These are phyloP conservation scores for Thyatira batis DNA, from an alignment of 2,888 invertebrate species.

Conservation along the genomic window DNA sequence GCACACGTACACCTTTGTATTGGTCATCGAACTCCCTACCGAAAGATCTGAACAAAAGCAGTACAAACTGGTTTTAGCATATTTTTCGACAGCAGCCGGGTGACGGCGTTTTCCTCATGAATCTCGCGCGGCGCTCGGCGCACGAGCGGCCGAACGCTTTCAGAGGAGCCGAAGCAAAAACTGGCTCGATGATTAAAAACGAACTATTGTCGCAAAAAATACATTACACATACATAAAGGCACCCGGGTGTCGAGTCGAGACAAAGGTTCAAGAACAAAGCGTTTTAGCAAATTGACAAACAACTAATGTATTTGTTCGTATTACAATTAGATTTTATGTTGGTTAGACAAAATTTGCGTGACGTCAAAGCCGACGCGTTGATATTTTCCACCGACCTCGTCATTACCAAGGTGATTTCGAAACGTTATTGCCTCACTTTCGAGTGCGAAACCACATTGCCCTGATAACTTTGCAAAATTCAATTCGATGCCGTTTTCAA, in stretches of 20 bases:
- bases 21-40: conserved; percentile 77
- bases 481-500: conserved; percentile 33
- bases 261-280: conserved; percentile 33
- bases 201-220: conserved; percentile 9
- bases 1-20: conserved; percentile 65
- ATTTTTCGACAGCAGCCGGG: conserved; percentile 63
- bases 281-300: conserved; percentile 24
- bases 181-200: conserved; percentile 3
- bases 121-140: conserved; percentile 32
- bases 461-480: conserved; percentile 34
- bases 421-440: conserved; percentile 54
- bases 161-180: conserved; percentile 32
- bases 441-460: conserved; percentile 42
- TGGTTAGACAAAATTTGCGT: conserved; percentile 42
- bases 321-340: conserved; percentile 38
- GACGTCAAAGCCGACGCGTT: conserved; percentile 44
- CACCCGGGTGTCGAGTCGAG: conserved; percentile 4
- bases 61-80: conserved; percentile 75
- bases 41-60: conserved; percentile 73
- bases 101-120: conserved; percentile 60
- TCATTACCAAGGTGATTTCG: conserved; percentile 57
- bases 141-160: conserved; percentile 32
- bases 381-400: conserved; percentile 46
- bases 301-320: conserved; percentile 25
- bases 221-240: conserved; percentile 10